Conservation (phyloP, 2,888 invertebrate genomes). For the Tipula vernalis region DNA sequence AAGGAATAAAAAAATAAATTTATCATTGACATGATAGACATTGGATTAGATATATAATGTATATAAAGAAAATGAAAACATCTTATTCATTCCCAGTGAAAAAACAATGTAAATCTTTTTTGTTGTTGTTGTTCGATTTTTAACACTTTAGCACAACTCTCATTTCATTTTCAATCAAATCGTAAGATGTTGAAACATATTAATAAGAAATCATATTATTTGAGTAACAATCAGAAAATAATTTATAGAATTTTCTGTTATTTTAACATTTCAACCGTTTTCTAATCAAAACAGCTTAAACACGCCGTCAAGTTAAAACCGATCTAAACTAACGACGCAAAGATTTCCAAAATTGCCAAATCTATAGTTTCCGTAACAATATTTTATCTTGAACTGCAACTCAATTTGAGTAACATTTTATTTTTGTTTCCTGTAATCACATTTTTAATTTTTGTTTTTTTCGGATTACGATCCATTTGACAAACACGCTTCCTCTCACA, state of each 20-base stretch:
- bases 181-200: neutral
- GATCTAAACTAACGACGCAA: too few relatives aligned
- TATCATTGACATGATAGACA: neutral
- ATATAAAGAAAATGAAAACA: neutral
- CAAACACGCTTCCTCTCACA: too few relatives aligned
- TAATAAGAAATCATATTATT: neutral
- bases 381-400: too few relatives aligned
- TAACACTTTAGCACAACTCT: neutral
- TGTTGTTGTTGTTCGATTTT: neutral
- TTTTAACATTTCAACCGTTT: neutral
- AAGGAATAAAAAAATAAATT: neutral
- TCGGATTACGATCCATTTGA: too few relatives aligned
- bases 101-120: neutral
- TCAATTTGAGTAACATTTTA: too few relatives aligned
- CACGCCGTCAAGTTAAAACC: too few relatives aligned
- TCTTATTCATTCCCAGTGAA: neutral
- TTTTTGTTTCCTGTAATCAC: too few relatives aligned
- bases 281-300: too few relatives aligned
- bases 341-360: too few relatives aligned
- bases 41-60: neutral
- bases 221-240: neutral
- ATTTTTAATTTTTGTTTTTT: too few relatives aligned
- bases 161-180: neutral
- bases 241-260: neutral
- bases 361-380: too few relatives aligned